Percentiles rank a stretch among this genome's conserved stretches.
These are phyloP conservation scores for Festucalex cinctus DNA, from an alignment of 2,113 vertebrate species.

Conservation along the genomic window DNA sequence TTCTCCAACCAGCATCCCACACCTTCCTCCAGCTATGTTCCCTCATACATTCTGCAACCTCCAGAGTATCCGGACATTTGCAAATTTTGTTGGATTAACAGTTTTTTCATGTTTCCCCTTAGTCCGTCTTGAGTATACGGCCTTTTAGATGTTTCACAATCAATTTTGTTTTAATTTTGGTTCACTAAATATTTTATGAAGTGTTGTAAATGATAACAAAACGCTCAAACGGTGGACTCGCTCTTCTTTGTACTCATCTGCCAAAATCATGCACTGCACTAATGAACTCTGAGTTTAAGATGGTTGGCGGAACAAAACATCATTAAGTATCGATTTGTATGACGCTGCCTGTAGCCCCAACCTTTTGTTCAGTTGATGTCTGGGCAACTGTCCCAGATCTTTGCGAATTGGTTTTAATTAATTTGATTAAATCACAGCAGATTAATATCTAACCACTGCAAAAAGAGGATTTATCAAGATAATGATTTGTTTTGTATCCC, in stretches of 20 bases:
- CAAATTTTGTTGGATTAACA: conserved; percentile 62
- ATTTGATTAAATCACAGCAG: conserved; percentile 45
- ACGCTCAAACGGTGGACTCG: background rate
- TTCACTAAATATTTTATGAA: background rate
- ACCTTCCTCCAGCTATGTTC: conserved; percentile 66
- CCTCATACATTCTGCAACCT: conserved; percentile 49
- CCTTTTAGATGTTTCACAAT: background rate
- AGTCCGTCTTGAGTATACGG: conserved; percentile 31
- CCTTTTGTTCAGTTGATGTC: conserved; percentile 1
- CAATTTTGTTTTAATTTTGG: background rate
- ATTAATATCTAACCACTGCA: conserved; percentile 31
- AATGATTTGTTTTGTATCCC: conserved; percentile 40
- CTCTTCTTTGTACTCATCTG: background rate
- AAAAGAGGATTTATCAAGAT: conserved; percentile 26
- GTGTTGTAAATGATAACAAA: background rate
- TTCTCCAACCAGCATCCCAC: conserved; percentile 50
- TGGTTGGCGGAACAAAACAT: background rate
- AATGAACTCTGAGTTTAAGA: background rate
- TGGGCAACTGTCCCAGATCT: conserved; percentile 33
- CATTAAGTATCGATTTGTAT: conserved; percentile 6
- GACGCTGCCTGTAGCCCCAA: conserved; percentile 12
- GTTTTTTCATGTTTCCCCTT: conserved; percentile 11
- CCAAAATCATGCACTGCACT: background rate
- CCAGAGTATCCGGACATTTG: conserved; percentile 59
- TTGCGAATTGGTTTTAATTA: conserved; percentile 40